Base-by-base conservation (phyloP, 2,888 invertebrate species). In the Polylopha cassiicola region DNA sequence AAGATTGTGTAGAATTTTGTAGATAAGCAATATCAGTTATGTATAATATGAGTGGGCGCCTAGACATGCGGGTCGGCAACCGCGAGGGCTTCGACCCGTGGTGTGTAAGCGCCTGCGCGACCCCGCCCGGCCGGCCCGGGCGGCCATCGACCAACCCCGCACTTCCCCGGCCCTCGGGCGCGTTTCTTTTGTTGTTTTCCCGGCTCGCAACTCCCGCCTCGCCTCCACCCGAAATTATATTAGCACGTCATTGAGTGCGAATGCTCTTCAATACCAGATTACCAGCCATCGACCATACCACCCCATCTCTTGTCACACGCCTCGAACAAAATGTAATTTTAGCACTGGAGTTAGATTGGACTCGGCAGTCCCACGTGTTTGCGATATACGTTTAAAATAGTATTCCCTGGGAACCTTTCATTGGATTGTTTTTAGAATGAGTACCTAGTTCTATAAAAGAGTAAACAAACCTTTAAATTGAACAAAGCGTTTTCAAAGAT, bases 81-180 rank as follows among this genome's bases (percentile, higher is more conserved):
- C 80, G 74, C 60, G 72, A 78, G 80, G 76, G 70, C 78, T 75
- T 73, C 75, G 80, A 78, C 79, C 80, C 64, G 69, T 48, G 59
- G 50, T 46, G 61, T 38, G 50, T 55, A 53, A 56, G 78, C 80
- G 81, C 78, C 56, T 74, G 81, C 80, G 82, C 80, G 74, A 61
- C 69, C 73, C 64, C 70, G 64, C 66, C 55, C 53, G 49, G 44
- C 28, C 34, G 38, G 29, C 46, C 43, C 45, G 51, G 38, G 65
- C 68, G 66, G 56, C 57, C 72, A 72, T 70, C 73, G 71, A 73
- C 71, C 74, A 70, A 62, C 69, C 63, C 61, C 55, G 54, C 53
- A 41, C 58, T 51, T 6, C 39, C 20, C 28, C 30, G 10, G 42
- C 21, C 20, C 36, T 28, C 20, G 37, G 30, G 23, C 15, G 31